Evolutionary conservation across 2,113 vertebrate species (phyloP).

Genomic region (Gallinago jamesoni): DNA sequence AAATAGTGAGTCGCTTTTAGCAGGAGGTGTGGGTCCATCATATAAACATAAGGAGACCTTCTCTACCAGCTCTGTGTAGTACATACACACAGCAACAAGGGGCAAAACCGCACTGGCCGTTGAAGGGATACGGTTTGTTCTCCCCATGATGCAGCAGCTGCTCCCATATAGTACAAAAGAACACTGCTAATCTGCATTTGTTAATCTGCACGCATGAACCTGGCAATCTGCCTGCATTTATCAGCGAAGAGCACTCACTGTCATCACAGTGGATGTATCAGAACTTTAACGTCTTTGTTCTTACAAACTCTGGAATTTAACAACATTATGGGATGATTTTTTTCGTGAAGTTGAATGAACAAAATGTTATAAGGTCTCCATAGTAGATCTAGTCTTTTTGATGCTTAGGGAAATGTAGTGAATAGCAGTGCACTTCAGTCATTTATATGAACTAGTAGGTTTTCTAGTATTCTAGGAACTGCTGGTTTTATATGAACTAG

Average conservation of each 20-base stretch:
- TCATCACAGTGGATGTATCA: not conserved
- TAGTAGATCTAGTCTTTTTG: not conserved
- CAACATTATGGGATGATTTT: not conserved
- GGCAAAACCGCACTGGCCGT: not conserved
- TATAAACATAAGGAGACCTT: constrained; percentile 44
- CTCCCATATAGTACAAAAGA: not conserved
- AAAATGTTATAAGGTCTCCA: not conserved
- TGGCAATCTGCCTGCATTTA: not conserved
- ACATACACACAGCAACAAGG: not conserved
- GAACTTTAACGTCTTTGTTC: not conserved
- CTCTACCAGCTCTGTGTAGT: not conserved
- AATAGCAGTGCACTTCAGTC: not conserved
- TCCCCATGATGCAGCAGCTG: not conserved
- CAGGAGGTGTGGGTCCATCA: constrained; percentile 40
- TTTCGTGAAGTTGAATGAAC: not conserved
- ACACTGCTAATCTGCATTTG: not conserved
- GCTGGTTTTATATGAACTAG: not conserved
- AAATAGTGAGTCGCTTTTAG: constrained; percentile 15
- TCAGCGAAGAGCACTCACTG: not conserved
- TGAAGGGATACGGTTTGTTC: not conserved
- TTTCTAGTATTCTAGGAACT: not conserved
- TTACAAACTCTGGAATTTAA: not conserved
- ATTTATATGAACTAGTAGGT: not conserved
- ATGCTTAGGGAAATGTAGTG: not conserved
- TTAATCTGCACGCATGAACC: not conserved